These are phyloP conservation scores for Ernsta delagoae DNA, from an alignment of 2,888 invertebrate species.

Conservation along the genomic window DNA sequence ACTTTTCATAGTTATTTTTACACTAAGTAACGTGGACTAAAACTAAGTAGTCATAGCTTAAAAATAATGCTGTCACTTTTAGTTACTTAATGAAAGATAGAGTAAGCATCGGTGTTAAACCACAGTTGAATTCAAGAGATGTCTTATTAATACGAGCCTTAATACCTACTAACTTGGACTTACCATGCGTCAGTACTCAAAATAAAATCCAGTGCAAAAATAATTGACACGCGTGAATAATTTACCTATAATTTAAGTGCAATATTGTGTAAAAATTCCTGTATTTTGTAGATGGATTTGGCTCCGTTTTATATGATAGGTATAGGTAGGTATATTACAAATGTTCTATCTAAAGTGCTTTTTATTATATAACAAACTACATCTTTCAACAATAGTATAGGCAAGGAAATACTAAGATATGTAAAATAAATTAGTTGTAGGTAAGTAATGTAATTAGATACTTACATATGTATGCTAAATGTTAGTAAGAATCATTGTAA, in stretches of 20 bases:
- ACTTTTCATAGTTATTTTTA: too few relatives aligned
- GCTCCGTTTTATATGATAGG: too few relatives aligned
- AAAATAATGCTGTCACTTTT: too few relatives aligned
- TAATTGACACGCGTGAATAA: slow-evolving; percentile 14
- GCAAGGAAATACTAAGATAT: background rate
- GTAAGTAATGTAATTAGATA: slow-evolving; percentile 29
- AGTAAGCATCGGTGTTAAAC: too few relatives aligned
- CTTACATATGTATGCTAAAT: slow-evolving; percentile 30
- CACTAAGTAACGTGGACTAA: too few relatives aligned
- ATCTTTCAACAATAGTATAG: slow-evolving; percentile 6
- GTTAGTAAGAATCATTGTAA: slow-evolving; percentile 28
- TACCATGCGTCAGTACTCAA: slow-evolving; percentile 16
- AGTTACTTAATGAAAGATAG: too few relatives aligned
- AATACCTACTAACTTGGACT: slow-evolving; percentile 5
- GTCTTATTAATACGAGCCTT: too few relatives aligned
- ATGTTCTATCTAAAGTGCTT: slow-evolving; percentile 28
- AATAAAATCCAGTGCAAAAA: slow-evolving; percentile 12
- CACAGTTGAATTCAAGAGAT: too few relatives aligned
- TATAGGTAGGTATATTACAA: background rate
- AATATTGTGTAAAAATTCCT: slow-evolving; percentile 12
- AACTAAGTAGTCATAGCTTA: too few relatives aligned
- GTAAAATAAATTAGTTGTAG: slow-evolving; percentile 12
- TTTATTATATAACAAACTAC: slow-evolving; percentile 25
- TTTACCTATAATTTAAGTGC: slow-evolving; percentile 11
- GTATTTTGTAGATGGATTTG: background rate